Evolutionary conservation across 2,888 invertebrate genomes (phyloP).

Genomic region (Desoria tigrina): DNA sequence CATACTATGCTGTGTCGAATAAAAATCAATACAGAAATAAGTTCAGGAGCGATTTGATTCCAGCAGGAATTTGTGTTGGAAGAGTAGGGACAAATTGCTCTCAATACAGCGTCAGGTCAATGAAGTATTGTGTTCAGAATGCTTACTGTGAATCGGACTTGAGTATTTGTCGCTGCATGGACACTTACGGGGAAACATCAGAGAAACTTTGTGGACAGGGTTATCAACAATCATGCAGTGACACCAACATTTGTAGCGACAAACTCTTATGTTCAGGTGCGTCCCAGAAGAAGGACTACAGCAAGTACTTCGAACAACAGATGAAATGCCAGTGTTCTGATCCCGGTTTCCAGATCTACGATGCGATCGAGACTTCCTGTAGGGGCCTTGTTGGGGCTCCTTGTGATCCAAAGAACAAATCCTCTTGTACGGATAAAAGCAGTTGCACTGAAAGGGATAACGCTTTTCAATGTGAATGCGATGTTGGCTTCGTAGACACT

Average conservation of each 20-base stretch:
- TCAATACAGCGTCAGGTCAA: neutral
- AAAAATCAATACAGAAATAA: no score
- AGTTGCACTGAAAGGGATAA: neutral
- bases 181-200: neutral
- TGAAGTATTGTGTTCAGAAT: neutral
- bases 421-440: neutral
- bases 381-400: neutral
- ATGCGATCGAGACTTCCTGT: neutral
- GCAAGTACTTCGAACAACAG: no score
- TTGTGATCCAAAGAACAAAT: neutral
- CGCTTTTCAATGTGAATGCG: neutral
- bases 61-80: neutral
- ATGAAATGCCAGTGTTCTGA: no score
- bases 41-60: neutral
- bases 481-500: neutral
- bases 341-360: no score
- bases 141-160: neutral
- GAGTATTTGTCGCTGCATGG: neutral
- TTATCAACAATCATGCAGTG: neutral
- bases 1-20: neutral
- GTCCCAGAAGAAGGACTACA: neutral
- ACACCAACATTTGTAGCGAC: constrained; percentile 1
- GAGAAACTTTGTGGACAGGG: neutral
- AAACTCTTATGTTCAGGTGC: neutral
- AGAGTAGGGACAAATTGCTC: neutral